Evolutionary conservation across 2,888 invertebrate species (phyloP).

Genomic region (Eueremaeus valkanovi): DNA sequence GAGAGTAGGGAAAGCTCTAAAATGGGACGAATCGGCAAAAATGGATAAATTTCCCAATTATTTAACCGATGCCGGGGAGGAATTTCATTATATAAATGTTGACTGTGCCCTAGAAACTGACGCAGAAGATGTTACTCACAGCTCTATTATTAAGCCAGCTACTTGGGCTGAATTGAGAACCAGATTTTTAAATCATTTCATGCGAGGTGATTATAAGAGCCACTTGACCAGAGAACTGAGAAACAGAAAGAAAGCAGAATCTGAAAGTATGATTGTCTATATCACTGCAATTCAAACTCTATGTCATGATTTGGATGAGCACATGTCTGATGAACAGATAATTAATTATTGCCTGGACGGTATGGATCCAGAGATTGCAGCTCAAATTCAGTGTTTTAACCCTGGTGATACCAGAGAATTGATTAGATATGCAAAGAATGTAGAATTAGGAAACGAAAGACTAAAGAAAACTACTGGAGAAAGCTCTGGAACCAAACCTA

Average conservation of each 20-base stretch:
- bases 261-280: neutral
- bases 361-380: neutral
- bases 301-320: constrained; percentile 9
- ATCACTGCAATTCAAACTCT: neutral
- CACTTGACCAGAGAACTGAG: neutral
- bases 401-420: neutral
- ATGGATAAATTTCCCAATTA: constrained; percentile 23
- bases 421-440: neutral
- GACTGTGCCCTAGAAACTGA: neutral
- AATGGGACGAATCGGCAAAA: neutral
- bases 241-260: neutral
- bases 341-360: neutral
- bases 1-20: constrained; percentile 12
- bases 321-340: constrained; percentile 6
- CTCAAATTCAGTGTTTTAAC: constrained; percentile 11
- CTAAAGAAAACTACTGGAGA: neutral
- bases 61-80: neutral
- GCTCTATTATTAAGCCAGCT: neutral
- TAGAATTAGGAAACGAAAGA: neutral
- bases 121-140: neutral
- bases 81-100: constrained; percentile 21
- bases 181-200: neutral
- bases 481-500: neutral
- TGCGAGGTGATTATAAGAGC: constrained; percentile 23
- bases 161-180: neutral